A percentile compares a stretch with the other conserved stretches of the same genome.
Evolutionary conservation across 1,140 invertebrate genomes (phyloP).

Genomic region (Papilio dardanus): DNA sequence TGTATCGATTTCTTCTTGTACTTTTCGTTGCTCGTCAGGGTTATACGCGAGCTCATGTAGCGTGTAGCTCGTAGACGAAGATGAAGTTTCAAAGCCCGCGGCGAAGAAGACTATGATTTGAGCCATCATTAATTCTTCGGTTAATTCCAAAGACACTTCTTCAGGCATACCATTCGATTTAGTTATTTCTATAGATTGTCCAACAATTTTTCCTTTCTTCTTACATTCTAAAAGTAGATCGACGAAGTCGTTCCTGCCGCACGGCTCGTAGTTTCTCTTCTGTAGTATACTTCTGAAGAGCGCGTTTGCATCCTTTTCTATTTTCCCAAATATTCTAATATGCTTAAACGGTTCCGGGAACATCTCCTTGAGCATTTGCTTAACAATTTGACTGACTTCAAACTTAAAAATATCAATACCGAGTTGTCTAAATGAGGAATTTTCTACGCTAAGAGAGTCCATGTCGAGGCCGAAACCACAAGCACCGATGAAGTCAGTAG

Average conservation of each 20-base stretch:
- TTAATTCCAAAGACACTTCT: not conserved
- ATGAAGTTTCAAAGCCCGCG: slow-evolving; percentile 42
- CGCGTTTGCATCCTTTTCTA: not conserved
- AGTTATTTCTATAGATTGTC: not conserved
- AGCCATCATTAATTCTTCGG: slow-evolving; percentile 44
- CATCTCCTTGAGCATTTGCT: not conserved
- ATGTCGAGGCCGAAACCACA: not conserved
- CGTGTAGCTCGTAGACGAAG: slow-evolving; percentile 72
- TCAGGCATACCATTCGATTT: slow-evolving; percentile 1
- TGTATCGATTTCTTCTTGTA: slow-evolving; percentile 81
- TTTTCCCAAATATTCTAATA: not conserved
- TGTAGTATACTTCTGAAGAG: not conserved
- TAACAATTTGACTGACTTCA: not conserved
- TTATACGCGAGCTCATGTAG: slow-evolving; percentile 80
- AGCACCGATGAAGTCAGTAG: slow-evolving; percentile 59
- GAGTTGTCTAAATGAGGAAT: slow-evolving; percentile 11
- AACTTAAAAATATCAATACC: not conserved
- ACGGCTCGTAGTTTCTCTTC: not conserved
- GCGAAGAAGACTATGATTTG: slow-evolving; percentile 77
- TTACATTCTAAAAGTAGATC: not conserved
- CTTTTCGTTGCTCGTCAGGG: slow-evolving; percentile 80
- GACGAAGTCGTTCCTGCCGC: not conserved
- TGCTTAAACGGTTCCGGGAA: slow-evolving; percentile 3
- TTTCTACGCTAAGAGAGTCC: not conserved
- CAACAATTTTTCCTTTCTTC: not conserved